Evolutionary conservation across 2,888 invertebrate genomes (phyloP), one percentile per base, ranked within the genome.

Genomic region (Villa cingulata): DNA sequence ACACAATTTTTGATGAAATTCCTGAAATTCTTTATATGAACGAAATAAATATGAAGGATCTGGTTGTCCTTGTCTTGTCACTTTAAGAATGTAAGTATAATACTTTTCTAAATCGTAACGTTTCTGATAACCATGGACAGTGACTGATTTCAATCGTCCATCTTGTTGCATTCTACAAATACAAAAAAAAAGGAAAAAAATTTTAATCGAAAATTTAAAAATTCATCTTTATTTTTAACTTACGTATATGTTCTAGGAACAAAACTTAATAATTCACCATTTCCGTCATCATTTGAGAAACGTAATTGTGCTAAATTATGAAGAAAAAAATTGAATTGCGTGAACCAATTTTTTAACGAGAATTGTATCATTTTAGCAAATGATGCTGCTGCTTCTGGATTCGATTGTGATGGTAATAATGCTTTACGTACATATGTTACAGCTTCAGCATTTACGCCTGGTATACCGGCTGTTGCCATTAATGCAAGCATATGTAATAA

Each of bases 241-340:
- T 23, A 23, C 23, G 23, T 90, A 68, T 91, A 95, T 40, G 87
- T 85, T 56, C 90, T 81, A 1, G 95, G 92, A 63, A 94, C 89
- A 71, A 98, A 97, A 1, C 92, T 90, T 5, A 98, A 72, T 15
- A 92, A 70, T 55, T 86, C 85, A 32, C 80, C 86, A 55, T 75
- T 83, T 53, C 76, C 78, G 59, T 88, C 88, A 54, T 91, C 91
- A n/a, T 85, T 86, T 47, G 86, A 82, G 59, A 94, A 94, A 55
- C 92, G 75, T 59, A 94, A 71, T 66, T 97, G 96, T 2, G 94
- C 94, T 62, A 97, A 70, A 68, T 95, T 95, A 72, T 98, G 98
- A 43, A 97, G 74, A 73, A 98, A 96, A 73, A 98, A 98, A 73
- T 98, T 98, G 59, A 96, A 86, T 52, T 95, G 95, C 0, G 96